Base-by-base conservation (phyloP, 2,888 invertebrate genomes). In the Meganola albula region DNA sequence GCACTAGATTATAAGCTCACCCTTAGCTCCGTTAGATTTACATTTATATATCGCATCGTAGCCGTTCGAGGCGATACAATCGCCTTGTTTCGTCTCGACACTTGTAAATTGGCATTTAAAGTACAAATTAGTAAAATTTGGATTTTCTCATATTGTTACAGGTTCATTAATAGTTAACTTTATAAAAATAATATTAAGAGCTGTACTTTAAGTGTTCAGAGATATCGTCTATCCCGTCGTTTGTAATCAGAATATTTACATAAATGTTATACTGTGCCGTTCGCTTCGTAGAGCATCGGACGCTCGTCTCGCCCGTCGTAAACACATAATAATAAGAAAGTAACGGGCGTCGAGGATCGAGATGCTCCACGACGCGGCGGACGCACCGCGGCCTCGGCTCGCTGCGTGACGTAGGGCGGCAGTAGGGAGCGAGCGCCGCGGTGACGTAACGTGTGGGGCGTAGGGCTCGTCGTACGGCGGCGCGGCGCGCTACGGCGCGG, bases 171-270 rank as follows among this genome's bases (percentile, higher is more conserved):
- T 79, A 74, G 73, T 71, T 82, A 82, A 84, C 70, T 74, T 73
- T 71, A 74, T 77, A 77, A 70, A 75, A 58, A 68, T 82, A 83
- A 78, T 79, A 66, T 79, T 83, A 83, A 84, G 82, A 82, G 78
- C 79, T 80, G 84, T 85, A 84, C 84, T 85, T 84, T 85, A 84
- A 84, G 84, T 85, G 84, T 84, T 84, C 82, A 80, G 82, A 82
- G 82, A 79, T 74, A 70, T 72, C 69, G 68, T 76, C 63, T 72
- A 69, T 74, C 70, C 63, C 70, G 74, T 80, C 72, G 59, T 70
- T 67, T 75, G 82, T 77, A 74, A 77, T 60, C 63, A 71, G 63
- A 70, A 61, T 68, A 46, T 58, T 61, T 63, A 63, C 57, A 58
- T 60, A 56, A 59, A 66, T 74, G 72, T 71, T 56, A 64, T 38